These are phyloP conservation scores for Okapia johnstoni DNA, from an alignment of 2,113 vertebrate species.

Conservation along the genomic window DNA sequence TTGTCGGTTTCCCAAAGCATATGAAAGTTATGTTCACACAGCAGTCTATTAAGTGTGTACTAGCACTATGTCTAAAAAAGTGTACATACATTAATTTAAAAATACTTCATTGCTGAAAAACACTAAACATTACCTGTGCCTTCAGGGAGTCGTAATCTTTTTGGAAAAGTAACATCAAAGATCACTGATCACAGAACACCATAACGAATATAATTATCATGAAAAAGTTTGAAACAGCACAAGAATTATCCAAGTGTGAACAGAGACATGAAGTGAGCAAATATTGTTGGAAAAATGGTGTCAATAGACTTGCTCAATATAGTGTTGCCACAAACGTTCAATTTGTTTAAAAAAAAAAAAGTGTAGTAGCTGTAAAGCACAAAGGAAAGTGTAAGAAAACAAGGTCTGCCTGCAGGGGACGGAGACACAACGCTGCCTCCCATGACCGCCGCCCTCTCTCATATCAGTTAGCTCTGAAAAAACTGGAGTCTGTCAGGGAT, in stretches of 20 bases:
- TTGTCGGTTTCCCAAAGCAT: background rate
- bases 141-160: background rate
- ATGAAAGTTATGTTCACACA: background rate
- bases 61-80: background rate
- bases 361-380: background rate
- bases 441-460: background rate
- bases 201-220: background rate
- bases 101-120: background rate
- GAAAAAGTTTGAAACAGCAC: background rate
- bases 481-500: background rate
- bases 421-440: background rate
- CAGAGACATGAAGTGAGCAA: background rate
- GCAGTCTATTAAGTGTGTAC: background rate
- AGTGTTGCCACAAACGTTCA: background rate
- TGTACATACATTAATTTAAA: background rate
- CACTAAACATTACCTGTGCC: background rate
- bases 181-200: background rate
- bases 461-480: background rate
- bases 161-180: background rate
- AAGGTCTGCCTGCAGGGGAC: background rate
- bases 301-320: background rate
- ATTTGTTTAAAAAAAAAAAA: background rate
- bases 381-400: background rate
- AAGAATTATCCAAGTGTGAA: background rate
- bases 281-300: background rate